These are phyloP conservation scores for Labeo catla DNA, from an alignment of 2,113 vertebrate species.

Conservation along the genomic window DNA sequence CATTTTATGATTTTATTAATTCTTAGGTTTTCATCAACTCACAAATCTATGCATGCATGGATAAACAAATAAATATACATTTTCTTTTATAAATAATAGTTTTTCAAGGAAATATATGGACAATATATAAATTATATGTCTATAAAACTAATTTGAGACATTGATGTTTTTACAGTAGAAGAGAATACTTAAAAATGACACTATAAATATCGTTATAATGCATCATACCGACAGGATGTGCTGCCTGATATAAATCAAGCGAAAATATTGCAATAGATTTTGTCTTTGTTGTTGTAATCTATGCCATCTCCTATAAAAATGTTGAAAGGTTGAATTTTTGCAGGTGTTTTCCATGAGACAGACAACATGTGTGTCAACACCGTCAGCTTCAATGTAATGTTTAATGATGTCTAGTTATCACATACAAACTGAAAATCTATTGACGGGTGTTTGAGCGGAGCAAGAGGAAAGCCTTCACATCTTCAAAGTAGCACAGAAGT, in stretches of 20 bases:
- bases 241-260: neutral
- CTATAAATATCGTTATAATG: neutral
- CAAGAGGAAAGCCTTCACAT: slow-evolving; percentile 42
- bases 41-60: too few relatives aligned
- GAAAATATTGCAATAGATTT: neutral
- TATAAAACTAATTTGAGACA: neutral
- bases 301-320: neutral
- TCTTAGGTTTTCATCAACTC: too few relatives aligned
- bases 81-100: too few relatives aligned
- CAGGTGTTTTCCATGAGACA: neutral
- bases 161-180: neutral
- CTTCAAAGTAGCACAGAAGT: slow-evolving; percentile 53
- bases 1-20: too few relatives aligned
- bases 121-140: neutral
- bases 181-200: neutral
- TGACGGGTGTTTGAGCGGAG: slow-evolving; percentile 37
- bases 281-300: neutral
- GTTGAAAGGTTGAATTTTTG: neutral
- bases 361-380: neutral
- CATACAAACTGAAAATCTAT: slow-evolving; percentile 26
- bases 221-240: neutral
- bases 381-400: neutral
- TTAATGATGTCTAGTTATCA: slow-evolving; percentile 31
- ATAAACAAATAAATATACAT: too few relatives aligned
- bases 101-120: too few relatives aligned